Evolutionary conservation across 2,113 vertebrate genomes (phyloP).

Genomic region (Sporophila hypoxantha): DNA sequence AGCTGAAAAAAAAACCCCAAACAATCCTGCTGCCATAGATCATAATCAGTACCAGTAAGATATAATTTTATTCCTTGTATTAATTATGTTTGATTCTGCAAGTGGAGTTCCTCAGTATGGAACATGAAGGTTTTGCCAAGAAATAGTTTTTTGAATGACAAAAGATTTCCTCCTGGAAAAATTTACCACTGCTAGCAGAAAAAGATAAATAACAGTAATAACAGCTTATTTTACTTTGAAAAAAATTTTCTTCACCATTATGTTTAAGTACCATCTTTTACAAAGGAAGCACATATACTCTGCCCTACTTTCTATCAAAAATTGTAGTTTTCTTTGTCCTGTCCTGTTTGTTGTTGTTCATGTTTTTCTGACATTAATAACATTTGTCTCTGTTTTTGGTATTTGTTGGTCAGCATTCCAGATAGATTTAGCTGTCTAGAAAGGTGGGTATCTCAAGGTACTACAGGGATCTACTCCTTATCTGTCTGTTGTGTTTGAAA

Average conservation of each 20-base stretch:
- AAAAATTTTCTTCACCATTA: not conserved
- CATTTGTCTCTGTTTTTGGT: not conserved
- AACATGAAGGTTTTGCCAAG: not conserved
- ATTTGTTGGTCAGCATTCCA: not conserved
- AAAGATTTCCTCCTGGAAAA: not conserved
- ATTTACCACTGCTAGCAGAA: not conserved
- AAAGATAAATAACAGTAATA: not conserved
- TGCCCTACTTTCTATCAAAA: not conserved
- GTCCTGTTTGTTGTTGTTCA: not conserved
- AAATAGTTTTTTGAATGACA: not conserved
- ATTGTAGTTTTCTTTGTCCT: not conserved
- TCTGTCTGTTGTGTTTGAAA: not conserved
- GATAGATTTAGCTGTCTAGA: not conserved
- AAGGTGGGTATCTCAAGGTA: not conserved
- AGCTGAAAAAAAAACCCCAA: not conserved
- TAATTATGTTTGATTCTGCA: not conserved
- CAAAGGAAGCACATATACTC: not conserved
- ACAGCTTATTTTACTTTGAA: not conserved
- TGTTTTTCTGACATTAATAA: not conserved
- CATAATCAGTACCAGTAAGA: not conserved
- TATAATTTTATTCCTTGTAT: not conserved
- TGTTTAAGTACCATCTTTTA: not conserved
- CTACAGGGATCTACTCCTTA: not conserved
- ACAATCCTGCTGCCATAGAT: not conserved
- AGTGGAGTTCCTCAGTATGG: not conserved